A percentile compares a stretch with the other conserved stretches of the same genome.
phyloP scores from a whole-genome alignment of 2,888 invertebrate species.

The Odontothrips loti region DNA sequence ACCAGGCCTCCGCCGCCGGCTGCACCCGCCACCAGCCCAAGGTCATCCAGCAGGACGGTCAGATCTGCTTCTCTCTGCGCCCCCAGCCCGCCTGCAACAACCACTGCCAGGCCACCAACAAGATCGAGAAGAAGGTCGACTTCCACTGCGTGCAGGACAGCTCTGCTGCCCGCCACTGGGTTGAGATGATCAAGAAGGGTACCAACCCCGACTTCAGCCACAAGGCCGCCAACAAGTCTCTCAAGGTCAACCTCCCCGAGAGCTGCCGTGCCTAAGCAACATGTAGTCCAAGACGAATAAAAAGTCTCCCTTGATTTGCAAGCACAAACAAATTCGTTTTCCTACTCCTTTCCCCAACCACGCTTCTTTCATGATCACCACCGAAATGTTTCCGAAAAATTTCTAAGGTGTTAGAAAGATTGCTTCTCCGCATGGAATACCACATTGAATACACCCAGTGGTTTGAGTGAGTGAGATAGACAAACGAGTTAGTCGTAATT shows the following conservation, averaged over 20 bases:
- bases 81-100: slow-evolving; percentile 55
- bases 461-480: too few species aligned
- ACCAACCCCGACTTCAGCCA: slow-evolving; percentile 51
- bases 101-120: slow-evolving; percentile 49
- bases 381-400: too few species aligned
- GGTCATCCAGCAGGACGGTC: slow-evolving; percentile 49
- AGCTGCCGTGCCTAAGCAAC: slow-evolving; percentile 45
- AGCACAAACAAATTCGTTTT: too few species aligned
- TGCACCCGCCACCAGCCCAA: slow-evolving; percentile 40
- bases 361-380: too few species aligned
- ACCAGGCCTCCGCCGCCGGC: slow-evolving; percentile 31
- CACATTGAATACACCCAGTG: too few species aligned
- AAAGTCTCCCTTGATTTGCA: too few species aligned
- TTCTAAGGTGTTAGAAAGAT: too few species aligned
- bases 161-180: slow-evolving; percentile 41
- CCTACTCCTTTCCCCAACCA: too few species aligned
- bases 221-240: slow-evolving; percentile 45
- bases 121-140: slow-evolving; percentile 49
- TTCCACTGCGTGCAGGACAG: slow-evolving; percentile 48
- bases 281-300: too few species aligned
- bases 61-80: slow-evolving; percentile 59
- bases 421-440: too few species aligned
- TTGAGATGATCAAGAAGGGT: slow-evolving; percentile 47
- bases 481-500: too few species aligned
- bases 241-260: slow-evolving; percentile 46